Evolutionary conservation across 1,140 invertebrate species (phyloP), one percentile per base, ranked within the genome.

Genomic region (Neodiprion fabricii): DNA sequence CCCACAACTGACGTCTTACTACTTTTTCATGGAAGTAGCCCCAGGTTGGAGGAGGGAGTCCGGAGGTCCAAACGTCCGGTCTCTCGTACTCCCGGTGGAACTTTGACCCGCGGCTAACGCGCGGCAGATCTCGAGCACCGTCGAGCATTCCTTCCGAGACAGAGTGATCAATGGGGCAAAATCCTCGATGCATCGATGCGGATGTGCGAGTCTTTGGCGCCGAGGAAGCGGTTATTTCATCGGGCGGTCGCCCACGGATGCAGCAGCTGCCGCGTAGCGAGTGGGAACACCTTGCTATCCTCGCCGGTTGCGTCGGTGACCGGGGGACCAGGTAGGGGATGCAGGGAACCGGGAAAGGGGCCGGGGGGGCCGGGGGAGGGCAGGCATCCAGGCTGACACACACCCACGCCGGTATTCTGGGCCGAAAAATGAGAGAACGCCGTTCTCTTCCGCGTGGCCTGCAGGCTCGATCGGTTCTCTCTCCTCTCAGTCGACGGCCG

Each of bases 361-460:
- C 40, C 71, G 50, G n/a, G 79, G 75, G 67, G 67, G 47, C 4
- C 48, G 49, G 48, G 7, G 21, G 69, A 70, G n/a, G 53, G 47
- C 71, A 21, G 49, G 12, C 23, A 50, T 72, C 21, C 53, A 23
- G 21, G 72, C 70, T 70, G 80, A 82, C 82, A 81, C 82, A 82
- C 82, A 81, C 82, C 82, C 78, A 82, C 82, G 80, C 81, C 71
- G 75, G 74, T 78, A 83, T 84, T 83, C 83, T 84, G 83, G 83
- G 82, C 81, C 82, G 83, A 84, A 84, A 83, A 84, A 84, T 82
- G 61, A 72, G 78, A 80, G 80, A 79, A 77, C 76, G 72, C 80
- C 83, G 77, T 83, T 84, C 82, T 83, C 83, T 84, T 84, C 83
- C 83, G 82, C 76, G 81, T 83, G 79, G 78, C 80, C 79, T 81